phyloP scores from a whole-genome alignment of 1,140 invertebrate species.

The Lycorma delicatula region DNA sequence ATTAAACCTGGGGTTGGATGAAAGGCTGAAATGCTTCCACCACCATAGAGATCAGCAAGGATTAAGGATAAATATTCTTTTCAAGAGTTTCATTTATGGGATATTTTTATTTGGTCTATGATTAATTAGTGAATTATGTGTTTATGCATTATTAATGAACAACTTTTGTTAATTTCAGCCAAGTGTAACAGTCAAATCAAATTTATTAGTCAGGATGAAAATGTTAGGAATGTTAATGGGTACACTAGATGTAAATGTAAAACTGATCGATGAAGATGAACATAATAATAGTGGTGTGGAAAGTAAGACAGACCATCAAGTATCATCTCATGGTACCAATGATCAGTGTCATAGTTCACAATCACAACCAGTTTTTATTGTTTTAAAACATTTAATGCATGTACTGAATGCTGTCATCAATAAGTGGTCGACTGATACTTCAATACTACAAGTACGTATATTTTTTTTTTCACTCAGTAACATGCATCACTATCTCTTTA shows the following conservation, averaged over 20 bases:
- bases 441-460: constrained; percentile 51
- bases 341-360: constrained; percentile 12
- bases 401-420: constrained; percentile 45
- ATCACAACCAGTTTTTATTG: constrained; percentile 40
- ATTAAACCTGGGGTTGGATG: not conserved
- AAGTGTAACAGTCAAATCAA: constrained; percentile 38
- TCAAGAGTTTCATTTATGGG: not conserved
- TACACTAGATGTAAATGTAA: constrained; percentile 44
- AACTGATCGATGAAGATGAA: not conserved
- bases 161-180: constrained; percentile 35
- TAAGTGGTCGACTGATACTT: constrained; percentile 46
- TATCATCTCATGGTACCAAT: not conserved
- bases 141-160: not conserved
- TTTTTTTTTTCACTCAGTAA: too few relatives aligned
- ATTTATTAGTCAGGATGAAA: constrained; percentile 49
- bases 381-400: constrained; percentile 52
- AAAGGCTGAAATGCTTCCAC: not conserved
- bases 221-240: constrained; percentile 62
- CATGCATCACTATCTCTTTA: too few relatives aligned
- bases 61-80: not conserved
- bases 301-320: not conserved
- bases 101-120: constrained; percentile 5
- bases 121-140: not conserved
- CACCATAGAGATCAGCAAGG: not conserved
- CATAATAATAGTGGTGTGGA: not conserved